Evolutionary conservation across 2,888 invertebrate genomes (phyloP), one percentile per base, ranked within the genome.

Genomic region (Dryobotodes eremita): DNA sequence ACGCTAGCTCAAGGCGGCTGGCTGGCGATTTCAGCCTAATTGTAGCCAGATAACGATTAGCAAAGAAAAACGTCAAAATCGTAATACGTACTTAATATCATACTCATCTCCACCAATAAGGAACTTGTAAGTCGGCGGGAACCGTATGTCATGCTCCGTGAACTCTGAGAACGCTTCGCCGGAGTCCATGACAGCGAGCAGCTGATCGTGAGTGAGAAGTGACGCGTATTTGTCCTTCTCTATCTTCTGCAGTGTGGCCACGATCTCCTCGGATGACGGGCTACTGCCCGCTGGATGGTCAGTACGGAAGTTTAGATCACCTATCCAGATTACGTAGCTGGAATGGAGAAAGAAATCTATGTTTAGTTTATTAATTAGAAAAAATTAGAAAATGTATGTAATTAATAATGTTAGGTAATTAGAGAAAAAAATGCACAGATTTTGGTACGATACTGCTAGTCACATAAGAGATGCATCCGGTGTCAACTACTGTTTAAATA

Each of bases 281-380:
- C 97, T 97, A 83, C 95, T 96, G 11, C 97, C 97, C 57, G 97
- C 96, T 1, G 98, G 98, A 77, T 98, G 98, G 82, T 97, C 96
- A 11, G 98, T 96, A 0, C 99, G 98, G 93, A 99, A 99, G 94
- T 99, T 99, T 46, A 99, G 96, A 92, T 99, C 99, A 2, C 99
- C 99, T 90, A 99, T 97, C 99, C 99, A 99, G 94, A 99, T 98
- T 5, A 99, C 98, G 92, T 99, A 98, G 92, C 98, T 98, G 97
- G 69, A 85, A 81, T 85, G n/a, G 31, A 85, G 8, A 42, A 26
- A 62, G 4, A 42, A 23, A 42, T n/a, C 0, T 59, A 36, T 65
- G 20, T 53, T 57, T 46, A 68, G 3, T 55, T 42, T 6, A 64
- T 11, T 53, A 36, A 31, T 15, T 59, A 17, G 46, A 0, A 64